Evolutionary conservation across 2,888 invertebrate genomes (phyloP), one percentile per base, ranked within the genome.

Genomic region (Eulithis testata): DNA sequence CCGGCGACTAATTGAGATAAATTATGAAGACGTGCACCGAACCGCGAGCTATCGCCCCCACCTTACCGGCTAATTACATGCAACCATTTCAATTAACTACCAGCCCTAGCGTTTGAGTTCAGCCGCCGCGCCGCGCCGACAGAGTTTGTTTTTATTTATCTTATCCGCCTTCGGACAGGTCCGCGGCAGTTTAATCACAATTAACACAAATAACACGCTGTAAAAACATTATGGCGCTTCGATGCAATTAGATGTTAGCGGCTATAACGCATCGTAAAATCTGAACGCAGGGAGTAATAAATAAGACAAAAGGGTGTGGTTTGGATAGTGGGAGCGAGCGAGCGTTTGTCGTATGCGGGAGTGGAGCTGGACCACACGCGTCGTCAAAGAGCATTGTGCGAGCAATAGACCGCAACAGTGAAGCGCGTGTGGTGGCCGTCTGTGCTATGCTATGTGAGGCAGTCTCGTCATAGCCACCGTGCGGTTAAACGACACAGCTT

Each of bases 1-100:
- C 52, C 76, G 77, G 73, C 81, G 85, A 86, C 90, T 91, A 91
- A 91, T 91, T 91, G 91, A 89, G 90, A 91, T 90, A 90, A 90
- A 91, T 90, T 89, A 90, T 89, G 87, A 89, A 90, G 91, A 90
- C 87, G 88, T 86, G 88, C 85, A 85, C 78, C 85, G 81, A 81
- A 85, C 86, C 83, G 84, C 84, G 80, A 83, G 87, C 85, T 79
- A 86, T 84, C 86, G 83, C 85, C 81, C 82, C 83, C 83, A 82
- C 85, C 87, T 81, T 81, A 84, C 84, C 87, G 82, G 85, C 87
- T 90, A 89, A 90, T 88, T 89, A 89, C 86, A 88, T 87, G 87
- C 89, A 88, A 80, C 86, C 84, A 86, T 89, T 88, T 89, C 88
- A 88, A 89, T 90, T 89, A 88, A 81, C 79, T 78, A 77, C 74